Percentiles rank a stretch among this genome's conserved stretches.
phyloP scores from a whole-genome alignment of 2,888 invertebrate species.

The Pasiphila rectangulata region DNA sequence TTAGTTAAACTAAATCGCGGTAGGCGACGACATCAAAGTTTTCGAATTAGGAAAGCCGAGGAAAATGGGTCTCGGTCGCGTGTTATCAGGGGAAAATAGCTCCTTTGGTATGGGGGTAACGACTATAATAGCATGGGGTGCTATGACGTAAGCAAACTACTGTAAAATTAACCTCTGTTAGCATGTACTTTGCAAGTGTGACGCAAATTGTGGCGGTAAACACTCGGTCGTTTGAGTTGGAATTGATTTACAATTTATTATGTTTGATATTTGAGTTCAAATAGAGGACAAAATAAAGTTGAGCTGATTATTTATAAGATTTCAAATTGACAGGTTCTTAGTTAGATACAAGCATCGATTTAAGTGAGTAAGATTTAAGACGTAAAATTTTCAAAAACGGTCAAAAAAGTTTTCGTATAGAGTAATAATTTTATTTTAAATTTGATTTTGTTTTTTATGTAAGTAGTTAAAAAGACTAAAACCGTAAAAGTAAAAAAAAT shows the following conservation, averaged over 20 bases:
- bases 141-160: conserved; percentile 46
- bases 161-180: conserved; percentile 52
- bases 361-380: no score
- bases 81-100: conserved; percentile 36
- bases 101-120: conserved; percentile 30
- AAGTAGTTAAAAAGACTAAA: no score
- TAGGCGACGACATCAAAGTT: conserved; percentile 68
- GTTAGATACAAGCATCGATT: no score
- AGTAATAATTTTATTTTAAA: no score
- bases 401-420: no score
- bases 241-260: conserved; percentile 18
- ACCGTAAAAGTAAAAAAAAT: no score
- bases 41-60: conserved; percentile 59
- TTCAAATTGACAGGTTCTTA: no score
- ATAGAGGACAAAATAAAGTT: conserved; percentile 22
- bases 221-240: conserved; percentile 26
- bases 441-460: no score
- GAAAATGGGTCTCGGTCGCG: conserved; percentile 69
- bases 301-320: no score
- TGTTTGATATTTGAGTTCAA: conserved; percentile 17
- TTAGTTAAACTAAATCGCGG: conserved; percentile 30
- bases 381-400: no score
- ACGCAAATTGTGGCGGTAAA: conserved; percentile 40
- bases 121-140: conserved; percentile 45
- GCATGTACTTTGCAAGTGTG: conserved; percentile 45